Percentiles rank a stretch among this genome's conserved stretches.
Conservation (phyloP, 2,888 invertebrate species). For the Acanthococcus lagerstroemiae region DNA sequence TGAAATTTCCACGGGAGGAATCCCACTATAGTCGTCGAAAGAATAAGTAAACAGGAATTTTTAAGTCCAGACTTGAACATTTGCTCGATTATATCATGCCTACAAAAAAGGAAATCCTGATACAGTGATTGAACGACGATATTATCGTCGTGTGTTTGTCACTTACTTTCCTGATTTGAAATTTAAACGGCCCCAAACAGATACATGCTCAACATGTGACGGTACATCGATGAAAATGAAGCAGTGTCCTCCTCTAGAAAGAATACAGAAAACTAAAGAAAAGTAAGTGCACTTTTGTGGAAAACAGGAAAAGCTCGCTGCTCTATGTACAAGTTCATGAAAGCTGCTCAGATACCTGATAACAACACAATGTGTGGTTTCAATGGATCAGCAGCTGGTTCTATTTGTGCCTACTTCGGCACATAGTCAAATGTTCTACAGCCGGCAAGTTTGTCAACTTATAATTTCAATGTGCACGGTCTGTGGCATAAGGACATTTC, state of each 20-base stretch:
- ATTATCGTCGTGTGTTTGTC: background rate
- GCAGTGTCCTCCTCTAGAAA: background rate
- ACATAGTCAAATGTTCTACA: conserved; percentile 39
- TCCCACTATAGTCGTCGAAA: conserved; percentile 19
- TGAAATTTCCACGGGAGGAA: conserved; percentile 25
- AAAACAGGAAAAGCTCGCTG: background rate
- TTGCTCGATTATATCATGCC: conserved; percentile 12
- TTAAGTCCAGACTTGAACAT: conserved; percentile 25
- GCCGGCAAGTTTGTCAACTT: conserved; percentile 37
- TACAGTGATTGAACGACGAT: background rate
- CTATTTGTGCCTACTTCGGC: conserved; percentile 38
- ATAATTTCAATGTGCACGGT: conserved; percentile 37
- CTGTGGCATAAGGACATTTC: conserved; percentile 35
- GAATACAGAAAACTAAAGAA: background rate
- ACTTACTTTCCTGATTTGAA: conserved; percentile 1
- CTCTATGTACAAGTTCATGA: background rate
- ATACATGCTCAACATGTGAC: background rate
- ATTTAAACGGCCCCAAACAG: conserved; percentile 11
- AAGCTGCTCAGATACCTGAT: conserved; percentile 33
- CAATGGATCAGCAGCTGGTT: conserved; percentile 27
- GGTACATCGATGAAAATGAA: background rate
- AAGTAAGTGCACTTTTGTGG: background rate
- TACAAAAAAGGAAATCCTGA: background rate
- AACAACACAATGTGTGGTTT: conserved; percentile 33
- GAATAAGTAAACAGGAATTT: conserved; percentile 9